Evolutionary conservation across 1,140 invertebrate genomes (phyloP), one percentile per base, ranked within the genome.

Genomic region (Drosophila bocqueti): DNA sequence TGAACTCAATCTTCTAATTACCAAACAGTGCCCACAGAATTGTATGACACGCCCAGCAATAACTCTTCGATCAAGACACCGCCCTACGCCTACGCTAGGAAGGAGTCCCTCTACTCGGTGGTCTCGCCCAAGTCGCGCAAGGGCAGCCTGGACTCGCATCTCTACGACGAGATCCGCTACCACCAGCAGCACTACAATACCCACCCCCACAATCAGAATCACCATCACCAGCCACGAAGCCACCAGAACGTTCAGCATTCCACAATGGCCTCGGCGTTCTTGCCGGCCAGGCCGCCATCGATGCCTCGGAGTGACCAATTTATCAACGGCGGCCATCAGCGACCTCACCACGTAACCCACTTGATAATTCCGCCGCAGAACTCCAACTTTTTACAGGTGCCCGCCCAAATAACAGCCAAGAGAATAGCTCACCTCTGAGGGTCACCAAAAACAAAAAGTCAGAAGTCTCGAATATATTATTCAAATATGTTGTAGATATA

Each of bases 121-220:
- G 76, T 93, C 6, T 66, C 86, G 38, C 87, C 90, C 8, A 92
- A 92, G 36, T 93, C 85, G 8, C 92, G 92, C 16, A 93, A 93
- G 54, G 84, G 84, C 36, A 93, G 92, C 31, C 71, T 91, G 47
- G 92, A 93, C 36, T 91, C 85, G 7, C 92, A 93, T 76, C 57
- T 93, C 10, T 93, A 93, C 46, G 92, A 93, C 38, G 92, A 93
- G 76, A 93, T 93, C 43, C 84, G 91, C 16, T 93, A 93, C 61
- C 91, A 92, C 42, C 91, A 92, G 50, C 89, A 86, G 42, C 67
- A 84, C 8, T 77, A 86, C 26, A 60, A 76, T 4, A 10, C 31
- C 52, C 81, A 62, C 4, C 46, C 61, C 18, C 50, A 60, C 15
- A 24, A 2, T 10, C 61, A 76, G 11, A 76, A 62, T 1, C 68